Conservation (phyloP, 2,797 vertebrate genomes). For the Echiichthys vipera region DNA sequence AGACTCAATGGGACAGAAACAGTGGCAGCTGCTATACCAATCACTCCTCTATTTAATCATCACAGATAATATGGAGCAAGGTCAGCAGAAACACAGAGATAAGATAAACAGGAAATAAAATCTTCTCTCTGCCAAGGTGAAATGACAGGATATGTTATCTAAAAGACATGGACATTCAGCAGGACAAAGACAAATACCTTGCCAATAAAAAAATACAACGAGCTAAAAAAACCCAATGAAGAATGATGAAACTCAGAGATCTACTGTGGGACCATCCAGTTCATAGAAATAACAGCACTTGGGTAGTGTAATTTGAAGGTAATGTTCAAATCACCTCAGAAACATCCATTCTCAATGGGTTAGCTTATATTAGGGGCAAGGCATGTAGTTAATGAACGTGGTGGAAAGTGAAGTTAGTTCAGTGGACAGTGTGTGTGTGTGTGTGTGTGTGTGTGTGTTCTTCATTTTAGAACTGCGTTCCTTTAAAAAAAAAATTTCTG, state of each 20-base stretch:
- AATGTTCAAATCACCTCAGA: too few species aligned
- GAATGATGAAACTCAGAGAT: too few species aligned
- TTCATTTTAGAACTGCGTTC: neutral
- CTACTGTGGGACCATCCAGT: too few species aligned
- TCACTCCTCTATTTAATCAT: too few species aligned
- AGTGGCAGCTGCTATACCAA: too few species aligned
- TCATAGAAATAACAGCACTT: too few species aligned
- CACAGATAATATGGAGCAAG: too few species aligned
- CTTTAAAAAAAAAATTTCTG: neutral
- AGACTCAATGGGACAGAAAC: too few species aligned
- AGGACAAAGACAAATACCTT: neutral
- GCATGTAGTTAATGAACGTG: neutral
- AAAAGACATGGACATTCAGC: slow-evolving; percentile 3
- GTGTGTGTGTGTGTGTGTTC: neutral
- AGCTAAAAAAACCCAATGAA: too few species aligned
- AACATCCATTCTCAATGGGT: neutral
- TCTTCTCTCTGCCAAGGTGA: neutral
- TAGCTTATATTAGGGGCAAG: neutral
- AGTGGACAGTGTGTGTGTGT: neutral
- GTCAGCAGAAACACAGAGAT: too few species aligned
- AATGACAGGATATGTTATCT: neutral
- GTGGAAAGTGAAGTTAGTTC: neutral
- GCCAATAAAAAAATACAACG: neutral
- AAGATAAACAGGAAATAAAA: too few species aligned
- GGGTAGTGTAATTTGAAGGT: too few species aligned